phyloP scores from a whole-genome alignment of 2,797 vertebrate species.

The Lepus oiostolus region DNA sequence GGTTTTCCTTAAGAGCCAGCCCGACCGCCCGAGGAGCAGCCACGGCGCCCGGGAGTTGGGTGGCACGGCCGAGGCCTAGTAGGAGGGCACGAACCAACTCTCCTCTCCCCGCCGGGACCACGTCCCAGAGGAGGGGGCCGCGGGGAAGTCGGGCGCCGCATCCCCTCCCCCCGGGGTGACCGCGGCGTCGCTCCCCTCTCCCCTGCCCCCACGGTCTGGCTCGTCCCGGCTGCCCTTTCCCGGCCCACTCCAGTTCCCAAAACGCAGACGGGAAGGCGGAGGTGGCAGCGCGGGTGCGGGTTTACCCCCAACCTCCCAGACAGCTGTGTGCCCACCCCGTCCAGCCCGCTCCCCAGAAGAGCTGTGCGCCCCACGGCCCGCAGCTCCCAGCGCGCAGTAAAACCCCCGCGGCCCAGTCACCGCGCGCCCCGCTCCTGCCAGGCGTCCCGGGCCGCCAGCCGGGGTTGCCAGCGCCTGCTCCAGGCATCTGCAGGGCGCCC shows the following conservation, averaged over 20 bases:
- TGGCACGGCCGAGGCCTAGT: constrained; percentile 44
- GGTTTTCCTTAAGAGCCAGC: neutral
- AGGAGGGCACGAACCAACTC: neutral
- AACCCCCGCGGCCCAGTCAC: neutral
- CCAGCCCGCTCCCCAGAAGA: neutral
- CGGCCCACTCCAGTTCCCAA: neutral
- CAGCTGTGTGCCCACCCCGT: neutral
- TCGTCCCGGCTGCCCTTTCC: neutral
- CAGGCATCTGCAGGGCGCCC: neutral
- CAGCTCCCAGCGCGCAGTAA: neutral
- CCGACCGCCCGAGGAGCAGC: constrained; percentile 32
- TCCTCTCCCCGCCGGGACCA: neutral
- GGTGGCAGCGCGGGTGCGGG: neutral
- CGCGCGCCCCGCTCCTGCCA: constrained; percentile 39
- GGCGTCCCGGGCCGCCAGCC: constrained; percentile 30
- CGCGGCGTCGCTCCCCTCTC: neutral
- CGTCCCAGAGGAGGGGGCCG: neutral
- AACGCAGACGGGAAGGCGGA: neutral
- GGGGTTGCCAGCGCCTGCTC: constrained; percentile 51
- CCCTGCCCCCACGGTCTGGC: neutral
- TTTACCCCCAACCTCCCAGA: neutral
- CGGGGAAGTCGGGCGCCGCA: neutral
- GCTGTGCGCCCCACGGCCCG: neutral
- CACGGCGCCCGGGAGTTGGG: neutral
- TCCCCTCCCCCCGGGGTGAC: neutral